Percentiles rank a stretch among this genome's conserved stretches.
Conservation (phyloP, 2,888 invertebrate genomes). For the Norana najaformis region DNA sequence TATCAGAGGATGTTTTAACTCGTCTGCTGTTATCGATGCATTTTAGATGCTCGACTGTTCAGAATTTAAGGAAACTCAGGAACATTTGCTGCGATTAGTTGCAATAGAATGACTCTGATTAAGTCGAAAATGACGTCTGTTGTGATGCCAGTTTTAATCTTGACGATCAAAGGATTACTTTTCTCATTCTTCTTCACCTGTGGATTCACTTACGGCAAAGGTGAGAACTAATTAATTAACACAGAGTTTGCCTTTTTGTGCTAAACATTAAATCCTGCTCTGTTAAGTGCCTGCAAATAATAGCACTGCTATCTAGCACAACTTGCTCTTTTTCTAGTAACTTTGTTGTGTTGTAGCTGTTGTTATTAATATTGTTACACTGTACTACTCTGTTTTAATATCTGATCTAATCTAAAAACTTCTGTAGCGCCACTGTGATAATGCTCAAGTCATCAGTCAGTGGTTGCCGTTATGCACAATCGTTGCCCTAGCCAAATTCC, state of each 20-base stretch:
- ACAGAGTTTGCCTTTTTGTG: not conserved
- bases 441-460: too few species aligned
- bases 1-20: not conserved
- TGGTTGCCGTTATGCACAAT: too few species aligned
- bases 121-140: not conserved
- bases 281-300: too few species aligned
- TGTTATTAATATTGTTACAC: not conserved
- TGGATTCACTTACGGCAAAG: not conserved
- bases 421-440: too few species aligned
- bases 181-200: not conserved
- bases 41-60: not conserved
- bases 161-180: slow-evolving; percentile 13
- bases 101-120: not conserved
- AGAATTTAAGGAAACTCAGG: not conserved
- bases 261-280: not conserved
- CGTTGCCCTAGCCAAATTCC: too few species aligned
- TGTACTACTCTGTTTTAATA: not conserved
- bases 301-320: not conserved
- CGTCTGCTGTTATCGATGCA: not conserved
- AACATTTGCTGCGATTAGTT: not conserved
- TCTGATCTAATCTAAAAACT: too few species aligned
- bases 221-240: not conserved
- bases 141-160: slow-evolving; percentile 5
- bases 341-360: not conserved
- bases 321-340: not conserved